These are phyloP conservation scores for Indicator maculatus DNA, from an alignment of 2,113 vertebrate genomes.

Conservation along the genomic window DNA sequence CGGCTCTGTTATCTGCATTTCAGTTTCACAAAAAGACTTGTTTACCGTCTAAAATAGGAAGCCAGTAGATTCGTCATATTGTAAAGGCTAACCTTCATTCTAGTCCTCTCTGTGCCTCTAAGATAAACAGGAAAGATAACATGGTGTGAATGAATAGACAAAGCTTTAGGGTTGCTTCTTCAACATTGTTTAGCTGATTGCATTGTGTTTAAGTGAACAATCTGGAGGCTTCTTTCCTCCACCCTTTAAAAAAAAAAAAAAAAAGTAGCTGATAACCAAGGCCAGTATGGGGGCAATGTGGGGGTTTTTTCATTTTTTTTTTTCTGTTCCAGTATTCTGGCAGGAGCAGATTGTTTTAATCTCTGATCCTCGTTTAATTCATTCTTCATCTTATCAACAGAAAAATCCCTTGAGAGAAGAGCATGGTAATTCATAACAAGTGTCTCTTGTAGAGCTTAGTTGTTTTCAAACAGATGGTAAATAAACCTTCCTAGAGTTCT, in stretches of 20 bases:
- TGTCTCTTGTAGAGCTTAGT: constrained; percentile 3
- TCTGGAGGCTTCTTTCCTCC: not conserved
- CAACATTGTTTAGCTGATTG: not conserved
- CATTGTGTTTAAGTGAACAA: not conserved
- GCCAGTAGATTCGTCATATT: constrained; percentile 23
- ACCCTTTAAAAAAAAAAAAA: not conserved
- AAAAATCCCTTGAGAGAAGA: constrained; percentile 30
- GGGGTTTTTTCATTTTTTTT: not conserved
- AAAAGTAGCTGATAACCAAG: not conserved
- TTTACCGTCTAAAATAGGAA: constrained; percentile 48
- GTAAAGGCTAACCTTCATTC: not conserved
- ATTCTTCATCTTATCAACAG: constrained; percentile 50
- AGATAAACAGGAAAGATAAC: constrained; percentile 77
- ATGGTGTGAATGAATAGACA: constrained; percentile 53
- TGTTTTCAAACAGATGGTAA: not conserved
- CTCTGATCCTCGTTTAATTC: constrained; percentile 3
- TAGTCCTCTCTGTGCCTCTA: not conserved
- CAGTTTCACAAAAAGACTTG: constrained; percentile 8
- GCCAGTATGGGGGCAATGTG: not conserved
- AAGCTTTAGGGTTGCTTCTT: not conserved
- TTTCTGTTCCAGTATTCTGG: not conserved
- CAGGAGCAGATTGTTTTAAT: constrained; percentile 50
- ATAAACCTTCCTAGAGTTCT: not conserved
- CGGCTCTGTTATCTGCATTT: constrained; percentile 24
- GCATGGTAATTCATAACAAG: constrained; percentile 36